Percentiles rank a stretch among this genome's conserved stretches.
Conservation (phyloP, 1,140 invertebrate species). For the Drosophila pseudoobscura region DNA sequence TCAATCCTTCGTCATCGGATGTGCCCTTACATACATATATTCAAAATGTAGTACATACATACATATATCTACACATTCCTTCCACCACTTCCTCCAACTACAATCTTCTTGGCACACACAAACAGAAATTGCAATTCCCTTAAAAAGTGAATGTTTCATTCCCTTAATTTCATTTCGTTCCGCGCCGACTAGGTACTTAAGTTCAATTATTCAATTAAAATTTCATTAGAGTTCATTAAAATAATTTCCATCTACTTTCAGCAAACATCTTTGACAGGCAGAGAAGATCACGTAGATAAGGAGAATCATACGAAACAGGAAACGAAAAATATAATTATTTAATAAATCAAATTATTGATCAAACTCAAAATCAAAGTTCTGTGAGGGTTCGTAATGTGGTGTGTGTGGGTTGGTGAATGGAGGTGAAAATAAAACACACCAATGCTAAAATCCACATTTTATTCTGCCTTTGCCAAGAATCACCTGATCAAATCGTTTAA, state of each 20-base stretch:
- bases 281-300: neutral
- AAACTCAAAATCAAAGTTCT: too few relatives aligned
- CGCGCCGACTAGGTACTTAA: conserved; percentile 30
- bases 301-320: neutral
- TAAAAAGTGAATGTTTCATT: too few relatives aligned
- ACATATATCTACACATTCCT: conserved; percentile 13
- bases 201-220: conserved; percentile 36
- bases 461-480: conserved; percentile 14
- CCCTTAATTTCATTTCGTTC: neutral
- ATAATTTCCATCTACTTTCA: neutral
- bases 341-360: too few relatives aligned
- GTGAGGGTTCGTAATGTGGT: too few relatives aligned
- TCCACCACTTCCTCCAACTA: neutral
- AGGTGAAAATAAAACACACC: conserved; percentile 35
- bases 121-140: neutral
- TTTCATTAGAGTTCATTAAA: neutral
- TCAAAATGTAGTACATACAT: too few relatives aligned
- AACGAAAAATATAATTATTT: too few relatives aligned
- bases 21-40: conserved; percentile 10
- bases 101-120: conserved; percentile 31
- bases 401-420: too few relatives aligned
- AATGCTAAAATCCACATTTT: conserved; percentile 33
- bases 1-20: conserved; percentile 2
- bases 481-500: neutral
- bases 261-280: too few relatives aligned